Conservation (phyloP, 2,888 invertebrate species). For the Drosophila robusta region DNA sequence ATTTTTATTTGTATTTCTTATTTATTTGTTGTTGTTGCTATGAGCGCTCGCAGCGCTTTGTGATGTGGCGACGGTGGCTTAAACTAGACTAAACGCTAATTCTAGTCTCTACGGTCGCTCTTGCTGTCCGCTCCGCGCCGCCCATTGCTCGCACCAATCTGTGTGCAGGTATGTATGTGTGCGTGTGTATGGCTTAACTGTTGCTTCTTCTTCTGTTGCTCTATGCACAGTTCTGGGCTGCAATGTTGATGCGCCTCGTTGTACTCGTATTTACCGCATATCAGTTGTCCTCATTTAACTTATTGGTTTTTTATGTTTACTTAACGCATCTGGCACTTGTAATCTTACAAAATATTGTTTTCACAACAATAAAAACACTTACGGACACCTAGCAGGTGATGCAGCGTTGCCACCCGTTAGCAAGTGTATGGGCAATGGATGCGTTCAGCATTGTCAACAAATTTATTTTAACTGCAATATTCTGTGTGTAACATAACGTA, state of each 20-base stretch:
- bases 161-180: constrained; percentile 4
- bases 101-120: constrained; percentile 56
- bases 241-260: constrained; percentile 16
- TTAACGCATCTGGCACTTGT: constrained; percentile 4
- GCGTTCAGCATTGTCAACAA: constrained; percentile 24
- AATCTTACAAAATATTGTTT: constrained; percentile 42
- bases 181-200: constrained; percentile 45
- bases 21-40: not conserved
- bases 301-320: not conserved
- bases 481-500: not conserved
- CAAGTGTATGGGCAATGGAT: constrained; percentile 1
- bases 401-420: constrained; percentile 44
- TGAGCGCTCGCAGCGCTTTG: constrained; percentile 29
- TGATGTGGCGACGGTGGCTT: constrained; percentile 65
- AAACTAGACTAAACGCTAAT: constrained; percentile 78
- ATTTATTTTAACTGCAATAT: not conserved
- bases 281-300: constrained; percentile 6
- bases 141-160: constrained; percentile 42
- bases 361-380: constrained; percentile 44
- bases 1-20: constrained; percentile 7
- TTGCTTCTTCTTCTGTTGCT: constrained; percentile 61
- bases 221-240: constrained; percentile 4
- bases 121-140: constrained; percentile 35
- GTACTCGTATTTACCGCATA: constrained; percentile 2
- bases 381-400: constrained; percentile 44